These are phyloP conservation scores for Zingel zingel DNA, from an alignment of 2,113 vertebrate genomes.

Conservation along the genomic window DNA sequence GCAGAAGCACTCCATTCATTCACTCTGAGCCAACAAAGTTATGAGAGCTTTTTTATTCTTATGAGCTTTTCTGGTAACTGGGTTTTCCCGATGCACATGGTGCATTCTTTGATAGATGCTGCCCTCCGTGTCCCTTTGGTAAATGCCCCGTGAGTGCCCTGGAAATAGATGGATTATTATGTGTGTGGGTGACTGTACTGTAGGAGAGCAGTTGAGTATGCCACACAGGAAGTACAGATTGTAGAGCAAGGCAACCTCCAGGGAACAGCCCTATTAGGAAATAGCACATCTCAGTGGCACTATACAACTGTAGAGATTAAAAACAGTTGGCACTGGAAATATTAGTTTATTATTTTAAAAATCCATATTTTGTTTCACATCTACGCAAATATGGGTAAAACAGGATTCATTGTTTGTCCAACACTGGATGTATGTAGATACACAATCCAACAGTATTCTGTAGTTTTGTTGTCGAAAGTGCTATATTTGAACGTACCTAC, in stretches of 20 bases:
- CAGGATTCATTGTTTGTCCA: background rate
- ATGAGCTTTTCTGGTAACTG: conserved; percentile 80
- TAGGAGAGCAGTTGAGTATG: conserved; percentile 55
- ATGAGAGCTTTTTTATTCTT: conserved; percentile 81
- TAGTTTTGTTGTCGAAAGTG: conserved; percentile 6
- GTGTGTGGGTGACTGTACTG: conserved; percentile 65
- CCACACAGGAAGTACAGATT: conserved; percentile 68
- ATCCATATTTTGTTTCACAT: conserved; percentile 34
- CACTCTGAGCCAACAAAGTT: conserved; percentile 74
- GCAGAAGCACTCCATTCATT: conserved; percentile 73
- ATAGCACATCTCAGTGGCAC: conserved; percentile 38
- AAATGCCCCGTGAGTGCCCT: conserved; percentile 74
- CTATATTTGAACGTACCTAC: conserved; percentile 10
- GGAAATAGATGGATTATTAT: conserved; percentile 79
- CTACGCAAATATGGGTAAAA: background rate
- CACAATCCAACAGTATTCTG: background rate
- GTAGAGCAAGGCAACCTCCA: conserved; percentile 49
- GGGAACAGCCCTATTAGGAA: conserved; percentile 51
- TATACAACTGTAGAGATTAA: background rate
- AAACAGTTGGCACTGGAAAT: conserved; percentile 11
- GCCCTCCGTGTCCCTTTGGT: conserved; percentile 76
- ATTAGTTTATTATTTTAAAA: conserved; percentile 42
- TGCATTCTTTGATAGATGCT: conserved; percentile 81
- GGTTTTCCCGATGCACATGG: conserved; percentile 76
- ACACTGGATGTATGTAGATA: background rate